Conservation (phyloP, 2,797 vertebrate species). For the Psittacula derbiana region DNA sequence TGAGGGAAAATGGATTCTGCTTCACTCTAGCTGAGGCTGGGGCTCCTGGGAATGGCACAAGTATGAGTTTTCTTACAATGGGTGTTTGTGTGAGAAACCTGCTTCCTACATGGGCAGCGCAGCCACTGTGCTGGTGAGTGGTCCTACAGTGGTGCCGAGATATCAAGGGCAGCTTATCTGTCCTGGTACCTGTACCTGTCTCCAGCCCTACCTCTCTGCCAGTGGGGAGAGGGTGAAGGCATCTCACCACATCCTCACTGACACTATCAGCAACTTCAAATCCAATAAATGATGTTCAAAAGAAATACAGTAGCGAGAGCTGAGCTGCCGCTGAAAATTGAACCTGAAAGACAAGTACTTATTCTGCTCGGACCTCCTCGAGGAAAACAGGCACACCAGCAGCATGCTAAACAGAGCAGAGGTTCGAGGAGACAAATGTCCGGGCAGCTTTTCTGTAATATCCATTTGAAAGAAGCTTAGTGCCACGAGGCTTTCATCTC, state of each 20-base stretch:
- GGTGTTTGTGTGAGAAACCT: neutral
- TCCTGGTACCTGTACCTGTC: neutral
- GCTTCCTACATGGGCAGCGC: accelerated
- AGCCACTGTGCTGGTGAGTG: accelerated
- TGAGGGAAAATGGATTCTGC: neutral
- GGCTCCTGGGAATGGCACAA: neutral
- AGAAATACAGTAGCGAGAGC: constrained; percentile 15
- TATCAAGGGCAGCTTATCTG: neutral
- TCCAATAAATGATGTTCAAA: constrained; percentile 28
- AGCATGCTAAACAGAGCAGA: constrained; percentile 60
- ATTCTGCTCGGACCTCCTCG: constrained; percentile 50
- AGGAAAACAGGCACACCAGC: neutral
- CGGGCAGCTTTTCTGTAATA: constrained; percentile 54
- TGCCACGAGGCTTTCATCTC: constrained; percentile 65
- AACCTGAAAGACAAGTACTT: constrained; percentile 56
- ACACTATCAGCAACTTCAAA: constrained; percentile 12
- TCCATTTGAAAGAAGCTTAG: constrained; percentile 62
- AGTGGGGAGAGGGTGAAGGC: neutral
- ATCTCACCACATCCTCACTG: neutral
- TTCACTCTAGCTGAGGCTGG: neutral
- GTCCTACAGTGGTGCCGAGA: accelerated
- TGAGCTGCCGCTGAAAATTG: neutral
- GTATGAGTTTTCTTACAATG: neutral
- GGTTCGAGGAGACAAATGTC: constrained; percentile 45
- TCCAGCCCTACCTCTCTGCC: neutral